Evolutionary conservation across 2,797 vertebrate species (phyloP).

Genomic region (Gastrophryne carolinensis): DNA sequence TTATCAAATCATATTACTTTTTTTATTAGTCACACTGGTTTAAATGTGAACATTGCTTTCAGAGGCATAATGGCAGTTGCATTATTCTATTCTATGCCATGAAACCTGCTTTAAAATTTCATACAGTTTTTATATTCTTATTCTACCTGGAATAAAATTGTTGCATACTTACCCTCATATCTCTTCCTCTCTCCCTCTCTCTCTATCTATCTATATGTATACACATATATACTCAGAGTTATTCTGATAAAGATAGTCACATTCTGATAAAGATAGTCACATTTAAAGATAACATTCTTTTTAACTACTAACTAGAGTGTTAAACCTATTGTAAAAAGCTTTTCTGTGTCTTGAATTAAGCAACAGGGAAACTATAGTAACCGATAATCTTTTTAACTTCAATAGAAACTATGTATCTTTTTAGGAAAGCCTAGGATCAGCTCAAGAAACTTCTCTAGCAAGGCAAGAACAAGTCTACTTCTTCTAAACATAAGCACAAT

Average conservation of each 20-base stretch:
- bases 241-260: background rate
- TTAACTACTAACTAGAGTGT: background rate
- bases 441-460: conserved; percentile 64
- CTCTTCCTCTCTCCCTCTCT: background rate
- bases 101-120: too few relatives aligned
- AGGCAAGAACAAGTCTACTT: too few relatives aligned
- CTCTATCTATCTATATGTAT: too few relatives aligned
- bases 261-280: background rate
- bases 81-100: conserved; percentile 54
- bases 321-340: conserved; percentile 66
- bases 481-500: too few relatives aligned
- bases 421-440: conserved; percentile 70
- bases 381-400: conserved; percentile 79
- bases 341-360: conserved; percentile 66
- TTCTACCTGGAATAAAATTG: conserved; percentile 55
- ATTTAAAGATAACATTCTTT: conserved; percentile 60
- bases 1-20: conserved; percentile 62
- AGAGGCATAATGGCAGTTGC: conserved; percentile 48
- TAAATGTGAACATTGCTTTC: conserved; percentile 57
- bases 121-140: conserved; percentile 47
- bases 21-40: conserved; percentile 51
- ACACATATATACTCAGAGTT: background rate
- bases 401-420: conserved; percentile 80
- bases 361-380: conserved; percentile 80
- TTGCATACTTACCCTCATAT: background rate